Evolutionary conservation across 2,888 invertebrate genomes (phyloP).

Genomic region (Rotaria macrura): DNA sequence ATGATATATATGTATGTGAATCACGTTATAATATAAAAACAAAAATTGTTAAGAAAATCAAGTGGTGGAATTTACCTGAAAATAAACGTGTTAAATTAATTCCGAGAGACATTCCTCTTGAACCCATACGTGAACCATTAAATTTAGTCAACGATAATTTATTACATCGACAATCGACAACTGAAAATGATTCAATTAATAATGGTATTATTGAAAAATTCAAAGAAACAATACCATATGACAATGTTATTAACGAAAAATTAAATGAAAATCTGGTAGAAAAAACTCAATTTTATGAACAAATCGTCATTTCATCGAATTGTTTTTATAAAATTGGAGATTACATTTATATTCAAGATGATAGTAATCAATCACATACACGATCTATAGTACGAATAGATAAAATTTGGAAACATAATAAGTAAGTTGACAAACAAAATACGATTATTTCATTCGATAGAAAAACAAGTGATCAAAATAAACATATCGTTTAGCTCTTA

Average conservation of each 20-base stretch:
- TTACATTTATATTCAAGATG: conserved; percentile 77
- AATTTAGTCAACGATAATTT: background rate
- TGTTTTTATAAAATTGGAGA: conserved; percentile 56
- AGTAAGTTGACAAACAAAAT: conserved; percentile 57
- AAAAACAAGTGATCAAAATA: background rate
- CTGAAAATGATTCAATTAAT: background rate
- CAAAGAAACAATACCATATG: conserved; percentile 1
- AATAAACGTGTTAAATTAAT: conserved; percentile 61
- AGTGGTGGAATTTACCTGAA: conserved; percentile 56
- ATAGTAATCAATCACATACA: conserved; percentile 55
- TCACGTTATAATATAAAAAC: conserved; percentile 76
- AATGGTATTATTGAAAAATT: background rate
- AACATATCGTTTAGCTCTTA: no score
- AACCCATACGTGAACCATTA: conserved; percentile 60
- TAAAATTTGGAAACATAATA: conserved; percentile 79
- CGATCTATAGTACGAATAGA: conserved; percentile 85
- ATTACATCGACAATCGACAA: background rate
- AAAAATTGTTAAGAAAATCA: conserved; percentile 80
- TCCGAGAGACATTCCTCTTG: conserved; percentile 63
- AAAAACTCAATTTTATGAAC: background rate
- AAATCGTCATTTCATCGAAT: background rate
- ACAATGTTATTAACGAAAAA: background rate
- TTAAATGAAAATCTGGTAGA: conserved; percentile 28
- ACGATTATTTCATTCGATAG: conserved; percentile 13
- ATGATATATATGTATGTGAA: conserved; percentile 92